A percentile compares a stretch with the other conserved stretches of the same genome.
These are phyloP conservation scores for Narcine bancroftii DNA, from an alignment of 2,113 vertebrate genomes.

Conservation along the genomic window DNA sequence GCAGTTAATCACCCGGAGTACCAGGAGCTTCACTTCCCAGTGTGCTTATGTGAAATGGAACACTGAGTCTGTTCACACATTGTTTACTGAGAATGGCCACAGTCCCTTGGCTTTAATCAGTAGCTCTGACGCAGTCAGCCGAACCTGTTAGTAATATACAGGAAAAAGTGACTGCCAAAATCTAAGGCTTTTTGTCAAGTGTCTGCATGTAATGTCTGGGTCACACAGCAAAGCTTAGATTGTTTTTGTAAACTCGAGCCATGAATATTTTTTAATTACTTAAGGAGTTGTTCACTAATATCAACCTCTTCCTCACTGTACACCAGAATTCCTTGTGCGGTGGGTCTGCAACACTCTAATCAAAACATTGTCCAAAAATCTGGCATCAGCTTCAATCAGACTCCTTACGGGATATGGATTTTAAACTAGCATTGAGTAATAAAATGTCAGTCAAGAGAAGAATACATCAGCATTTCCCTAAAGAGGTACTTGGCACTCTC, in stretches of 20 bases:
- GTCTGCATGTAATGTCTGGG: conserved; percentile 36
- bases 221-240: conserved; percentile 12
- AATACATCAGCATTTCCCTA: not conserved
- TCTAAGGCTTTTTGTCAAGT: conserved; percentile 25
- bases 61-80: conserved; percentile 25
- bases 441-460: not conserved
- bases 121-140: conserved; percentile 29
- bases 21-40: not conserved
- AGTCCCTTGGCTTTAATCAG: conserved; percentile 21
- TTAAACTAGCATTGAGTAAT: not conserved
- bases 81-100: conserved; percentile 8
- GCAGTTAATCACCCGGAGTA: not conserved
- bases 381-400: not conserved
- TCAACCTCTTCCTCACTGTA: not conserved
- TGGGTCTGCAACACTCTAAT: not conserved
- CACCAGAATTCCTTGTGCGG: not conserved
- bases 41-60: not conserved
- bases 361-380: conserved; percentile 1
- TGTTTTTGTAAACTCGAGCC: not conserved
- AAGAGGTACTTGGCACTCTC: not conserved
- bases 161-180: conserved; percentile 35
- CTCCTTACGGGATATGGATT: not conserved
- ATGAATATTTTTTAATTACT: conserved; percentile 5
- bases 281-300: conserved; percentile 1
- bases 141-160: conserved; percentile 22